These are phyloP conservation scores for Aphaenogaster ashmeadi DNA, from an alignment of 1,140 invertebrate species.

Conservation along the genomic window DNA sequence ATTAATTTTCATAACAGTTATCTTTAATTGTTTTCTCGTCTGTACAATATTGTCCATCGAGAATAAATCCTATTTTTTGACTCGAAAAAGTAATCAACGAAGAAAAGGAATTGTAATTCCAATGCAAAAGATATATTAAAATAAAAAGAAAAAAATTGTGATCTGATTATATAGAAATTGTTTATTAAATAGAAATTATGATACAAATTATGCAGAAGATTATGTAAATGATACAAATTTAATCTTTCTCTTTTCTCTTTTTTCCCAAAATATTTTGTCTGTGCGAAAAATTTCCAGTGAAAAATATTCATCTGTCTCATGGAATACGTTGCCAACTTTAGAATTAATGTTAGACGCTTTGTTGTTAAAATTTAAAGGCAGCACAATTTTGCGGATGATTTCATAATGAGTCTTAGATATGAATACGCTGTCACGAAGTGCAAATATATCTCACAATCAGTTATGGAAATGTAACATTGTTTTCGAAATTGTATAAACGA, in stretches of 20 bases:
- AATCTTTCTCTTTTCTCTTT: not conserved
- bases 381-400: not conserved
- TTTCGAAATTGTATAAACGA: not conserved
- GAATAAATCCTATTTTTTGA: not conserved
- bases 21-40: not conserved
- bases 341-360: not conserved
- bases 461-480: not conserved
- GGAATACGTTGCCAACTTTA: not conserved
- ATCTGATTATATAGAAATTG: no score
- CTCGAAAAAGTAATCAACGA: not conserved
- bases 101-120: not conserved
- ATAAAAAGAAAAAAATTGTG: not conserved
- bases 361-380: not conserved
- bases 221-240: not conserved
- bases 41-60: not conserved
- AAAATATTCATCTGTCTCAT: conserved; percentile 14
- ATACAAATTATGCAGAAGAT: not conserved
- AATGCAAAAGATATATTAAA: not conserved
- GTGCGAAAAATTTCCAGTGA: not conserved
- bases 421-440: not conserved
- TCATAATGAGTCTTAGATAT: not conserved
- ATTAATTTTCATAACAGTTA: conserved; percentile 1
- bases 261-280: not conserved
- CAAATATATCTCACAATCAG: not conserved
- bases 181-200: conserved; percentile 1